Base-by-base conservation (phyloP, 2,113 vertebrate genomes). In the Corvus cornix region DNA sequence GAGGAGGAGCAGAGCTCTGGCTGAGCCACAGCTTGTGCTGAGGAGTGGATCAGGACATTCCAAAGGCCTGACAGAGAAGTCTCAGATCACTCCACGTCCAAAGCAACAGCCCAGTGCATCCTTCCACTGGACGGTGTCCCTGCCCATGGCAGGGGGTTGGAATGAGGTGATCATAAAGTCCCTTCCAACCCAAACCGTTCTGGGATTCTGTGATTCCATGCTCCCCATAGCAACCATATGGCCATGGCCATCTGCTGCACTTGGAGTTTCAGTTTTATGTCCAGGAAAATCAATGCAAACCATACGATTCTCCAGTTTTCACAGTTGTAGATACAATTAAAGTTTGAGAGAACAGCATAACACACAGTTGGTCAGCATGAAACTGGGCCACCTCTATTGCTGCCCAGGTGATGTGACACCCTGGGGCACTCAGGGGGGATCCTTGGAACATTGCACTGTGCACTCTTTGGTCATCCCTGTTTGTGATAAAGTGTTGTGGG, bases 361-460 rank as follows among this genome's bases (percentile, higher is more conserved):
- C 6, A 12, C 0, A 2, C 18, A 44, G 41, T 7, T 59, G 76
- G 28, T 37, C 44, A 87, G 15, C 22, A 8, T 6, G 37, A 23
- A 44, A 20, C 33, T 15, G 43, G 11, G 55, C 27, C 59, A n/a
- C 31, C 68, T 44, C 37, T 66, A 1, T 20, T 79, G 37, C 44
- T 79, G 62, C 9, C 75, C 15, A 4, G 56, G 51, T 4, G 20
- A 26, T 4, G 9, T 6, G 26, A 30, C 35, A 41, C 19, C 21
- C 53, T 44, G 4, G 31, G 46, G n/a, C 33, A 19, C 11, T 30
- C 1, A 3, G 33, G 1, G 1, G 31, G 28, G n/a, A 63, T 48
- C 64, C 48, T 39, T 35, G 67, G 51, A 18, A 27, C 27, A 13
- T 0, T 59, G 48, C 35, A 2, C 49, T 67, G 1, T 23, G 48